Evolutionary conservation across 2,888 invertebrate species (phyloP), one percentile per base, ranked within the genome.

Genomic region (Seira sanloemensis): DNA sequence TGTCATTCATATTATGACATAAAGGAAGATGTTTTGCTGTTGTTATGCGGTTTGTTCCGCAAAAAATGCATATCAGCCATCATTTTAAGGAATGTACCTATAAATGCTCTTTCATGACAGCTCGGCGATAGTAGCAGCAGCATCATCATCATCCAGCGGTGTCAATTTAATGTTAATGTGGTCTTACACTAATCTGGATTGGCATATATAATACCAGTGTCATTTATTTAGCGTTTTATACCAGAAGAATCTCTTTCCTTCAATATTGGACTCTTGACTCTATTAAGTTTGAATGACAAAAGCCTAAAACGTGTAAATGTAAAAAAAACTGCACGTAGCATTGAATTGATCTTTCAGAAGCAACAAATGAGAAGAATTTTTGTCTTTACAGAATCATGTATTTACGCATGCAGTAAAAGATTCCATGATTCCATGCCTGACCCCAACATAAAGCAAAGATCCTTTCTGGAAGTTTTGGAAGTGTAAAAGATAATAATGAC

Each of bases 11-110:
- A 2, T 58, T n/a, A n/a, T n/a, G n/a, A n/a, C 58, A 58, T 9
- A 58, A 58, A 58, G 12, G 58, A 58, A 58, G 58, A 4, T 58
- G 58, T 18, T n/a, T n/a, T 58, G 37, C 37, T 58, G 58, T 58
- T 58, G 58, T 58, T 58, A 58, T 58, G 58, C 58, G n/a, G 58
- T 58, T 58, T 58, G 58, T 58, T 58, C 58, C n/a, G 58, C 58
- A n/a, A 58, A 58, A 58, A 4, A 37, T 37, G 37, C 37, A 37
- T 37, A 37, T 58, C 58, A 58, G 2, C n/a, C 37, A 37, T 58
- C 58, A 58, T 9, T 37, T 37, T 37, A 12, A 9, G 37, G n/a
- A n/a, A 58, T 2, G 2, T 58, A 58, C 58, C 58, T 58, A 58
- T 58, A 58, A 58, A 58, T 58, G 58, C 58, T 58, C n/a, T 37